Base-by-base conservation (phyloP, 2,113 vertebrate species). In the Columba livia region DNA sequence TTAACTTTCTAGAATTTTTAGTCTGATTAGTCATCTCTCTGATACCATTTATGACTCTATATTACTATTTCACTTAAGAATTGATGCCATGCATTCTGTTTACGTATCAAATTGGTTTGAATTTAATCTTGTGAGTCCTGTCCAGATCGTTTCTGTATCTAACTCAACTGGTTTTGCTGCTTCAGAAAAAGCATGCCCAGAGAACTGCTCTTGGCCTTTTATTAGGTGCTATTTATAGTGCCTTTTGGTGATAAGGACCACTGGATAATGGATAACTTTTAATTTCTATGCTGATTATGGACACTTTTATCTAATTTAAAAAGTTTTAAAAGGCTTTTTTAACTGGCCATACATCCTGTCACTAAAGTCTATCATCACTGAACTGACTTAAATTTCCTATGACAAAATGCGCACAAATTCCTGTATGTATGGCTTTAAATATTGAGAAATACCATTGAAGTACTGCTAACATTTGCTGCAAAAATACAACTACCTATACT, bases 221-320 rank as follows among this genome's bases (percentile, higher is more conserved):
- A 87, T 72, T 89, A 72, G 51, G 9, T 60, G 12, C 11, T 94
- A 84, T 88, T 95, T 94, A 75, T 91, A 91, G 57, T 71, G 47
- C 24, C 23, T 75, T 96, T 94, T 94, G n/a, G 65, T 95, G 82
- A 89, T 94, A 92, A 89, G 26, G n/a, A 85, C 80, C 77, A 38
- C 66, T 61, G 50, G 64, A 74, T 85, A 96, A 91, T 89, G 62
- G 79, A 88, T 61, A 72, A 61, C 73, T 96, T 96, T 97, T 92
- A 19, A 92, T 86, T 95, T 93, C 57, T 62, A 2, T 90, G 62
- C 72, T 90, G 72, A 94, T 95, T 89, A 88, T 51, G 58, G 58
- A 48, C 20, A 56, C 16, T 65, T 88, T 62, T n/a, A 58, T 96
- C 97, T 85, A 1, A 86, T 93, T 96, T 69, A 50, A 42, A 90